These are phyloP conservation scores for Palythoa grandis DNA, from an alignment of 92 coral and sea anemone species.

Conservation along the genomic window DNA sequence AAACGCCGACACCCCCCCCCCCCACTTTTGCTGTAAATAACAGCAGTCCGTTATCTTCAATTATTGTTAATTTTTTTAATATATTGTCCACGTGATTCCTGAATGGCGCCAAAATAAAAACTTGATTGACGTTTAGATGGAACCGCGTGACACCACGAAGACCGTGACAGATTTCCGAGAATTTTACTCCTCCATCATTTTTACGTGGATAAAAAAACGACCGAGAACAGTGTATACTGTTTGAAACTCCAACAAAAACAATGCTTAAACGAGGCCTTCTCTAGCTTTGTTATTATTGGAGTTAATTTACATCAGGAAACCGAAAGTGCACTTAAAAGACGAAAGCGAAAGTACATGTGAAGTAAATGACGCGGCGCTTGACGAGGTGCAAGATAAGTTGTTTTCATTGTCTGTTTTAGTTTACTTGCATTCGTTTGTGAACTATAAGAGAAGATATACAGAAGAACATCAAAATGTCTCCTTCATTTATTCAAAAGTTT, in stretches of 20 bases:
- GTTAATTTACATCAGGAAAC: neutral
- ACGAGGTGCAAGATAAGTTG: neutral
- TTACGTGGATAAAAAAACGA: neutral
- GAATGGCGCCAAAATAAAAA: slow-evolving; percentile 7
- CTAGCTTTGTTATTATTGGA: neutral
- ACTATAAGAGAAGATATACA: neutral
- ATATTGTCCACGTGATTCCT: neutral
- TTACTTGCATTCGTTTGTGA: neutral
- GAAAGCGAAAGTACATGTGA: neutral
- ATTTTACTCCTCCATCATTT: neutral
- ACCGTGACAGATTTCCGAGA: neutral
- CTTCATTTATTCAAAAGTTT: neutral
- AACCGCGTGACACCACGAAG: neutral
- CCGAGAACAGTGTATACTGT: neutral
- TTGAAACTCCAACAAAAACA: neutral
- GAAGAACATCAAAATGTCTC: neutral
- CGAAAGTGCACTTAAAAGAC: no score
- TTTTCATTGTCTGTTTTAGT: neutral
- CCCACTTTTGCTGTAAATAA: no score
- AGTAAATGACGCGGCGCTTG: neutral
- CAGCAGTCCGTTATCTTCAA: no score
- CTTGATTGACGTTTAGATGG: neutral
- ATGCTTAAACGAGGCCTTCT: neutral
- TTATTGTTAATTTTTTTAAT: no score
- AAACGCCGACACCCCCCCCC: no score